Evolutionary conservation across 1,140 invertebrate genomes (phyloP), one percentile per base, ranked within the genome.

Genomic region (Druon quercuslanigerum): DNA sequence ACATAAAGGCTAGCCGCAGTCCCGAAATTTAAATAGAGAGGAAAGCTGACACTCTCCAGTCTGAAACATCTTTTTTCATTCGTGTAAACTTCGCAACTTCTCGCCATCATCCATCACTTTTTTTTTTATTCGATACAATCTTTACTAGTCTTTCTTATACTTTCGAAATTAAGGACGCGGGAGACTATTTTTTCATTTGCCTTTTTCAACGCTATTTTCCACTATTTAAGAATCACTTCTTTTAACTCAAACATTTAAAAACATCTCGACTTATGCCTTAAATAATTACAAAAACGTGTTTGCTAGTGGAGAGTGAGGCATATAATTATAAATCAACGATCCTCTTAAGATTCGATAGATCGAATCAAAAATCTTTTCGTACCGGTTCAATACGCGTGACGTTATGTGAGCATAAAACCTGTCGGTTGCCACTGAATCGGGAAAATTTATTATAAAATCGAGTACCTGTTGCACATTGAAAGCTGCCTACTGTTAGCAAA

Each of bases 101-200:
- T 84, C 82, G 75, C 82, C 81, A 81, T 83, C 82, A 73, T 71
- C 74, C 78, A 60, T 66, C 79, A 52, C 33, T 70, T 51, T 66
- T 66, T 25, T 66, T 66, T 66, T 66, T 33, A 66, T 40, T 66
- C 60, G 60, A 66, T 66, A 66, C 60, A 25, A 66, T 66, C 60
- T 66, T 66, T 66, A 40, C 12, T 40, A 40, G 20, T 66, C 25
- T 66, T 66, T 66, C 20, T 66, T 40, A 66, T 66, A 40, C 33
- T 66, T 66, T 66, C 33, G 60, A 66, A 66, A 66, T 66, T 66
- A 14, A 66, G 60, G 40, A 66, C 60, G n/a, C 25, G 54, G 46
- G 25, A 46, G 9, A 9, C 40, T 46, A 25, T 46, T 46, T 46
- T 46, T 46, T 46, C 9, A 46, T 46, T 46, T 46, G 40, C 40